A percentile compares a stretch with the other conserved stretches of the same genome.
Conservation (phyloP, 2,888 invertebrate genomes). For the Camptogramma bilineatum region DNA sequence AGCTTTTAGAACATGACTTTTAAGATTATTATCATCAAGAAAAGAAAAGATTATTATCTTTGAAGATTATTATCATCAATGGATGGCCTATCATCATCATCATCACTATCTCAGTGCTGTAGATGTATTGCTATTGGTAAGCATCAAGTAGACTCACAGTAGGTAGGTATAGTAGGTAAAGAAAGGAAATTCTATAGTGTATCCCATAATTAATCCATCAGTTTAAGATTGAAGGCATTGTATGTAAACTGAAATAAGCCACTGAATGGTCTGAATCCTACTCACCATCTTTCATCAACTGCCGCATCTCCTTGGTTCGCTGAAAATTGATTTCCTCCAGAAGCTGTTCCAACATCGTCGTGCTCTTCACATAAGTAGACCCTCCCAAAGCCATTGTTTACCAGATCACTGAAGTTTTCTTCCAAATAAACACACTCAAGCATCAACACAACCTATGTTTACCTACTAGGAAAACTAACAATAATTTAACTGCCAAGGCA, state of each 20-base stretch:
- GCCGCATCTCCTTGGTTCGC: conserved; percentile 95
- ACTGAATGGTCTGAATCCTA: neutral
- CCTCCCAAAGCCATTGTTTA: conserved; percentile 72
- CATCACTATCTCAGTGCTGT: too few relatives aligned
- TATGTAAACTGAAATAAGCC: neutral
- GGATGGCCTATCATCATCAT: too few relatives aligned
- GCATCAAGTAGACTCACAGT: too few relatives aligned
- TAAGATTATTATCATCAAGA: too few relatives aligned
- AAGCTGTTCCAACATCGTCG: conserved; percentile 93
- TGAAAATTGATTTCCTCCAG: conserved; percentile 97
- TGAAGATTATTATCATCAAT: too few relatives aligned
- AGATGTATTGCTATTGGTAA: too few relatives aligned
- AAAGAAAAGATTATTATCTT: too few relatives aligned
- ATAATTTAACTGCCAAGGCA: conserved; percentile 35
- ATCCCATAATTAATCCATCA: too few relatives aligned
- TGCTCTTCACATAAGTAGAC: conserved; percentile 71
- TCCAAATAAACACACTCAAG: conserved; percentile 32
- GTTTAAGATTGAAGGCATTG: neutral
- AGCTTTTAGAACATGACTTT: too few relatives aligned
- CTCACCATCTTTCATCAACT: conserved; percentile 94
- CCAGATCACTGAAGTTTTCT: conserved; percentile 20
- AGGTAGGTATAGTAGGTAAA: too few relatives aligned
- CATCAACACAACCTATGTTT: conserved; percentile 50
- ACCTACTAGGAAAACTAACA: conserved; percentile 25
- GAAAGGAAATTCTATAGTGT: too few relatives aligned